Evolutionary conservation across 2,888 invertebrate genomes (phyloP).

Genomic region (Eupithecia pulchellata): DNA sequence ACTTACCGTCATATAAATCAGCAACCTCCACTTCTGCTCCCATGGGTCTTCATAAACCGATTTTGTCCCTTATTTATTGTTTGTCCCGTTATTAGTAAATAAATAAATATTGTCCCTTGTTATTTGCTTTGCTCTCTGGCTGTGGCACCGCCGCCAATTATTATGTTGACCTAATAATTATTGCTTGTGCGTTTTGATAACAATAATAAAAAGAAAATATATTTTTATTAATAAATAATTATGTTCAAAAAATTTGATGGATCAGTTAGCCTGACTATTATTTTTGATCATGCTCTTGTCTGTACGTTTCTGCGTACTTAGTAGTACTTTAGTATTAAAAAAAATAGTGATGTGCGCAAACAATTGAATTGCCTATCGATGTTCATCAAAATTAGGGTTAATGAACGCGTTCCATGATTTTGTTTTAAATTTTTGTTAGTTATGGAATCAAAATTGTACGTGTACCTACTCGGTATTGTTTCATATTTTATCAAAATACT

Average conservation of each 20-base stretch:
- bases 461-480: too few species aligned
- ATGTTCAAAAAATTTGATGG: background rate
- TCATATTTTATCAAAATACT: too few species aligned
- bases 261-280: too few species aligned
- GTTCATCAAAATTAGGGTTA: background rate
- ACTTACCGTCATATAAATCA: slow-evolving; percentile 31
- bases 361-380: background rate
- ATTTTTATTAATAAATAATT: background rate
- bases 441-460: background rate
- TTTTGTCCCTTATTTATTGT: slow-evolving; percentile 83
- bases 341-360: background rate
- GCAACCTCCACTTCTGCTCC: slow-evolving; percentile 54
- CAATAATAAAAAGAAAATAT: background rate
- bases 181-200: slow-evolving; percentile 24
- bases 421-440: background rate
- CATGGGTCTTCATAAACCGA: slow-evolving; percentile 79
- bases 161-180: slow-evolving; percentile 42
- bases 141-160: slow-evolving; percentile 75
- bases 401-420: background rate
- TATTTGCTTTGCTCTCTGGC: slow-evolving; percentile 73
- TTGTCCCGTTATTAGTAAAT: slow-evolving; percentile 80
- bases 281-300: background rate
- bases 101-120: slow-evolving; percentile 80
- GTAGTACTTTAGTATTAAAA: too few species aligned
- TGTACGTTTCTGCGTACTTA: background rate